These are phyloP conservation scores for Muscicapa striata DNA, from an alignment of 2,797 vertebrate species.

Conservation along the genomic window DNA sequence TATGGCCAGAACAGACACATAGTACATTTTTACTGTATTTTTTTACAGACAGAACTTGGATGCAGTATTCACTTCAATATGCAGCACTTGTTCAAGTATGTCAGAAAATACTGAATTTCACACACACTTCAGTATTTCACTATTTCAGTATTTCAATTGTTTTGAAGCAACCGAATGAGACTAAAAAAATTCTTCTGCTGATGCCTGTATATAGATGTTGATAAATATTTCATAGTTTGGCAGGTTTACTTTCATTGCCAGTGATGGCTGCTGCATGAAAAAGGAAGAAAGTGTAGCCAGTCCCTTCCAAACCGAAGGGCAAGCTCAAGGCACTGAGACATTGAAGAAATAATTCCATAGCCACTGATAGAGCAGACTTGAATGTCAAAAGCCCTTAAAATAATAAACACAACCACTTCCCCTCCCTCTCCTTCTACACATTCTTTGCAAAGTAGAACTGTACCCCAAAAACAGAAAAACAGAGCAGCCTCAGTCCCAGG, in stretches of 20 bases:
- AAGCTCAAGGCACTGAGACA: background rate
- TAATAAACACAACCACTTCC: background rate
- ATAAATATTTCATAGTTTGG: background rate
- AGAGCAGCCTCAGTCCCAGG: background rate
- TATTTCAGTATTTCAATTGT: background rate
- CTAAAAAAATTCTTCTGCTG: background rate
- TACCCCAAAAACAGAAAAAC: background rate
- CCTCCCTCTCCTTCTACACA: background rate
- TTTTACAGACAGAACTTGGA: background rate
- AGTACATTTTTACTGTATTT: background rate
- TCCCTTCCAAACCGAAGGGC: background rate
- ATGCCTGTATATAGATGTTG: background rate
- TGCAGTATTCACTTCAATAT: background rate
- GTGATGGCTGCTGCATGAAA: background rate
- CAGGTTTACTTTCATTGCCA: background rate
- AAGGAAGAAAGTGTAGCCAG: background rate
- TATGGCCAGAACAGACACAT: background rate
- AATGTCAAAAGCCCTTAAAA: background rate
- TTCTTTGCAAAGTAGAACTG: background rate
- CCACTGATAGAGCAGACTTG: background rate
- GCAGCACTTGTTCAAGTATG: background rate
- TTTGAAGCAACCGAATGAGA: background rate
- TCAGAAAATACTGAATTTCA: slow-evolving; percentile 6
- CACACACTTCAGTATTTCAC: background rate
- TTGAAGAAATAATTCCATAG: background rate